Evolutionary conservation across 2,113 vertebrate species (phyloP), one percentile per base, ranked within the genome.

Genomic region (Trichomycterus rosablanca): DNA sequence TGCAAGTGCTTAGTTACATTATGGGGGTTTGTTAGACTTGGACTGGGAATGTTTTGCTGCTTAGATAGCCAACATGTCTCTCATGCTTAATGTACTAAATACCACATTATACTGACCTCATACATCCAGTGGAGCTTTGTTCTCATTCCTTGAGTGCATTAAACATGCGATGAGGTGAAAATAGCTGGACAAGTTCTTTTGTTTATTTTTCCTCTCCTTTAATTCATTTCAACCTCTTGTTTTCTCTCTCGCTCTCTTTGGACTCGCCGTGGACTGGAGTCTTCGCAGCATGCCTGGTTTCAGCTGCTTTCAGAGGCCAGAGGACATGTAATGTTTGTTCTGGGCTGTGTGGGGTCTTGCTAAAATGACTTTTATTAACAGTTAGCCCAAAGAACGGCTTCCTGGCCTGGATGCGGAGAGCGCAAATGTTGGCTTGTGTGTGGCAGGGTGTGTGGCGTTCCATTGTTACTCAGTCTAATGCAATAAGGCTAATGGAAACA

Each of bases 331-430:
- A 63, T 66, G 67, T 70, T 67, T 68, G 58, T 62, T 58, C 68
- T 68, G 53, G 60, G 60, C 39, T 54, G 67, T 20, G 14, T 45
- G 24, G 43, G 57, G 63, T 68, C 68, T 67, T 72, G 50, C 68
- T 63, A 56, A 72, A 69, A 61, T 64, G 69, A 51, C 45, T 72
- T 72, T 66, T 73, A 61, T 73, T 65, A 64, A 61, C 69, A 71
- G 60, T 68, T 71, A 56, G 65, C 39, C 63, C 61, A 50, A 46
- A 59, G 39, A 49, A 70, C 28, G 50, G 59, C 54, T 68, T 43
- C 23, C 23, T 58, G 62, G 57, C 53, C 26, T 46, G 39, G 24
- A 56, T 44, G 40, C 23, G 6, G 34, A 14, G 8, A 19, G 28
- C 3, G 20, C 22, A 12, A 30, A 10, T 46, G 45, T 63, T 35